phyloP scores from a whole-genome alignment of 30 jellyfish, hydroid and myxozoan genomes.

The Aurelia sp. region DNA sequence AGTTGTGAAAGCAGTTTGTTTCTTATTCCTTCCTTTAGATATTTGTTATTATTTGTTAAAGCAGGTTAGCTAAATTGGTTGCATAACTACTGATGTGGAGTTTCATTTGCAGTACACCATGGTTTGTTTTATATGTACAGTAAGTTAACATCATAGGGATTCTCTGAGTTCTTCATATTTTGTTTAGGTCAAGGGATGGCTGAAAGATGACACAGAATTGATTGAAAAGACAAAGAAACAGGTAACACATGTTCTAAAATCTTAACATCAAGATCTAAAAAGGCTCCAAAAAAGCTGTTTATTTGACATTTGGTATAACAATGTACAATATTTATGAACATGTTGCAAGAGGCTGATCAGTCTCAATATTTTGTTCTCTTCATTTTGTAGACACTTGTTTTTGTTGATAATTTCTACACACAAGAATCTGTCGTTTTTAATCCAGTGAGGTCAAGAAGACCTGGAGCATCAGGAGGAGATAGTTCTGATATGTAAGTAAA shows the following conservation, averaged over 20 bases:
- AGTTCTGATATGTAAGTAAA: constrained; percentile 50
- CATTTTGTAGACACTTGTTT: constrained; percentile 61
- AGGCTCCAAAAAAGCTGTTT: too few relatives aligned
- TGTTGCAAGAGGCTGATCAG: too few relatives aligned
- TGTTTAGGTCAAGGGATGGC: constrained; percentile 79
- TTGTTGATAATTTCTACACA: constrained; percentile 79
- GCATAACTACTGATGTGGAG: too few relatives aligned
- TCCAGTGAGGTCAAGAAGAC: constrained; percentile 94
- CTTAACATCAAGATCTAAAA: too few relatives aligned
- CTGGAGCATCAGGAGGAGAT: constrained; percentile 87
- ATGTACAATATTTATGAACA: too few relatives aligned
- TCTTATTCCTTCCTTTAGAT: too few relatives aligned
- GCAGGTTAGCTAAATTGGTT: too few relatives aligned
- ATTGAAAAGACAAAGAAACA: constrained; percentile 79
- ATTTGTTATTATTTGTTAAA: too few relatives aligned
- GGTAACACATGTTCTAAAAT: background rate
- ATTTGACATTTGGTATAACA: too few relatives aligned
- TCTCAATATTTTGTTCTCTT: too few relatives aligned
- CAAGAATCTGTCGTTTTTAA: constrained; percentile 95
- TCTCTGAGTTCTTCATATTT: background rate
- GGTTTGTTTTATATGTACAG: background rate
- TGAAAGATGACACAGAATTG: constrained; percentile 66
- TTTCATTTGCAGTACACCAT: background rate
- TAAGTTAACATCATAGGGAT: background rate
- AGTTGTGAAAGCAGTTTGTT: too few relatives aligned